Evolutionary conservation across 2,797 vertebrate genomes (phyloP).

Genomic region (Bradypodion pumilum): DNA sequence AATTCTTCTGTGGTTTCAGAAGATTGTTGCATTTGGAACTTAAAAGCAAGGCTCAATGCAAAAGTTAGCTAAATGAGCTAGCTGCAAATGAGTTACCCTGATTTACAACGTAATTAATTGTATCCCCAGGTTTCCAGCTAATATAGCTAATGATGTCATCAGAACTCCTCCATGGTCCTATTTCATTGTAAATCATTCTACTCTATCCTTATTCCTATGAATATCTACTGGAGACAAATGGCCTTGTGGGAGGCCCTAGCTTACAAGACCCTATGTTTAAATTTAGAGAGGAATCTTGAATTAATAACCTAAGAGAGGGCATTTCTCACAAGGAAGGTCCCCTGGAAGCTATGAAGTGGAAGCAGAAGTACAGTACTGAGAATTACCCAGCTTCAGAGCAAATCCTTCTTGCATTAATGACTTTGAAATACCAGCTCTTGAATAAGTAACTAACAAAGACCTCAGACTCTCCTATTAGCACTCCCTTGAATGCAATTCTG

Average conservation of each 20-base stretch:
- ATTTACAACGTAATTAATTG: slow-evolving; percentile 37
- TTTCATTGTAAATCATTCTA: slow-evolving; percentile 29
- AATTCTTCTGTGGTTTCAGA: slow-evolving; percentile 15
- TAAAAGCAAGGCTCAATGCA: slow-evolving; percentile 14
- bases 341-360: not conserved
- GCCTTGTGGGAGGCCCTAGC: not conserved
- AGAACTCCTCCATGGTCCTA: not conserved
- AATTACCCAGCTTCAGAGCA: not conserved
- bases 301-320: slow-evolving; percentile 4
- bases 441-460: not conserved
- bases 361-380: not conserved
- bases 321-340: not conserved
- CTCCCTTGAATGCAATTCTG: not conserved
- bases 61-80: slow-evolving; percentile 29
- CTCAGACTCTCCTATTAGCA: rapidly evolving
- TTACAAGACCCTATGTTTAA: slow-evolving; percentile 26
- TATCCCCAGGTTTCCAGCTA: slow-evolving; percentile 4
- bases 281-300: slow-evolving; percentile 10
- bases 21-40: not conserved
- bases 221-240: not conserved
- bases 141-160: slow-evolving; percentile 38
- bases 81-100: slow-evolving; percentile 10
- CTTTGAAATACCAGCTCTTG: slow-evolving; percentile 4
- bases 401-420: not conserved
- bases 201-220: slow-evolving; percentile 11